Evolutionary conservation across 2,113 vertebrate species (phyloP), one percentile per base, ranked within the genome.

Genomic region (Hipposideros armiger): DNA sequence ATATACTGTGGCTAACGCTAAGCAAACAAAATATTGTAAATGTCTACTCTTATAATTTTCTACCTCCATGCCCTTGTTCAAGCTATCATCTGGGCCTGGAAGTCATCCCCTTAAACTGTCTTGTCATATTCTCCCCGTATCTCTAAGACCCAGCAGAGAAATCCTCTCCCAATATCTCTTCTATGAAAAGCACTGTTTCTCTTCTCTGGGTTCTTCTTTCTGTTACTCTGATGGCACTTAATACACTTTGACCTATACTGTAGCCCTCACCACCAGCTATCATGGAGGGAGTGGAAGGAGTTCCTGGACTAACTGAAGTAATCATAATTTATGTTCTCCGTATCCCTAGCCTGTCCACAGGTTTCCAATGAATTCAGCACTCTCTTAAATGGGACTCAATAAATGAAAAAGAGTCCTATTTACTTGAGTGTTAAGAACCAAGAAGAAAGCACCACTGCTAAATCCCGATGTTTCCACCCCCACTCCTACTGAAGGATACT

Each of bases 171-270:
- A 22, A 17, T 89, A 70, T 20, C 40, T 70, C 32, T 10, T 66
- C 11, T 70, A 17, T 74, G 84, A 82, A 96, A 93, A 64, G 89
- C 54, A 86, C 22, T 74, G 40, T 94, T 77, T 91, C 50, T 9
- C 7, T 84, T 15, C 26, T 28, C 28, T 66, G 17, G 11, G 0
- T 54, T 94, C 30, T 72, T 64, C 40, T 93, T n/a, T 54, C 3
- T 87, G 86, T 70, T 88, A 85, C 32, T 91, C 30, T 93, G 28
- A 26, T 82, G 45, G 13, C 67, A 70, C 7, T 52, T 74, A 72
- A 66, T 82, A n/a, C 28, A 36, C 52, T 94, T 62, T 47, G 47
- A 78, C 20, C 11, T 87, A 5, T 42, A 42, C 11, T 58, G 7
- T 87, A 69, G 76, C 54, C 83, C 64, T 90, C 2, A 54, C 30